phyloP scores from a whole-genome alignment of 2,797 vertebrate genomes.

The Notolabrus celidotus region DNA sequence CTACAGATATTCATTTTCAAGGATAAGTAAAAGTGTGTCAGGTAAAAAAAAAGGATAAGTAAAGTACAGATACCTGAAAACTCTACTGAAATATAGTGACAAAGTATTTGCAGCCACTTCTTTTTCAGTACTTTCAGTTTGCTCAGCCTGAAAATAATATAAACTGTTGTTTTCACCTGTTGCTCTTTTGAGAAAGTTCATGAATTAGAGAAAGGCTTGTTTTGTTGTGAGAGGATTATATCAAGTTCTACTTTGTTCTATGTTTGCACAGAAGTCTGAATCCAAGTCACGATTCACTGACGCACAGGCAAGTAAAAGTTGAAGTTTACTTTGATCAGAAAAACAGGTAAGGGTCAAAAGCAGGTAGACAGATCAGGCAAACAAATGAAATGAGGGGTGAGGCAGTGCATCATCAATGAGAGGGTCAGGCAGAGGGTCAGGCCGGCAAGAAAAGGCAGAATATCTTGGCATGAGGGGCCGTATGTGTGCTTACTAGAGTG shows the following conservation, averaged over 20 bases:
- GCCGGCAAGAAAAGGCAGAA: neutral
- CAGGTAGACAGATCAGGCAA: constrained; percentile 3
- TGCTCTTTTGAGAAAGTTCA: too few species aligned
- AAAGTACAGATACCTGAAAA: too few species aligned
- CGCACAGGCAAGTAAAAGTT: neutral
- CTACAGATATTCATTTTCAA: too few species aligned
- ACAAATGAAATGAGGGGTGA: neutral
- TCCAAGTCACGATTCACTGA: neutral
- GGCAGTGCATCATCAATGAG: neutral
- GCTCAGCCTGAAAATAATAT: too few species aligned
- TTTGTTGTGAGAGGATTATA: neutral
- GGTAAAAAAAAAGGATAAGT: too few species aligned
- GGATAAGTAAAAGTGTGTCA: too few species aligned
- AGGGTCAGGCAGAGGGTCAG: neutral
- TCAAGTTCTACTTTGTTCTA: neutral
- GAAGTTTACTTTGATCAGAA: neutral
- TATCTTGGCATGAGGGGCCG: neutral
- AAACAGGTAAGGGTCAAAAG: neutral
- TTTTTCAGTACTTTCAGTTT: too few species aligned
- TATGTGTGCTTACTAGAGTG: neutral
- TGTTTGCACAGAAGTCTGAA: neutral
- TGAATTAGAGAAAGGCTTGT: neutral
- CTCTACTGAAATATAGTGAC: too few species aligned
- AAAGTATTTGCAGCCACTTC: too few species aligned
- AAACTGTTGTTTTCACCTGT: too few species aligned